phyloP scores from a whole-genome alignment of 2,113 vertebrate genomes.

The Stegostoma tigrinum region DNA sequence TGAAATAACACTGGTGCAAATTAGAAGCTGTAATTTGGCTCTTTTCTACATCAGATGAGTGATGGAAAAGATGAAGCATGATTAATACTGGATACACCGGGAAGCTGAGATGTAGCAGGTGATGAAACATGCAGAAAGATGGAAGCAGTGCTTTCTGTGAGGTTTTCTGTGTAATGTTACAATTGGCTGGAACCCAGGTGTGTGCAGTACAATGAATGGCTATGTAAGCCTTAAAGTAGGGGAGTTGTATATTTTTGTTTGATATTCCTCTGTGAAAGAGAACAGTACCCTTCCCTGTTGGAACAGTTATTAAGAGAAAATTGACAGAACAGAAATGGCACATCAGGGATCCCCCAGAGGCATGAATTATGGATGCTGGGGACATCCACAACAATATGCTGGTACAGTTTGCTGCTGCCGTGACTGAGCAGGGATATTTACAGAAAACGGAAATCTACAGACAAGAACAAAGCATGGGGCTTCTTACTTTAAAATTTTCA shows the following conservation, averaged over 20 bases:
- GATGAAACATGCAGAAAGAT: neutral
- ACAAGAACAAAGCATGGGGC: constrained; percentile 31
- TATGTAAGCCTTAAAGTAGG: neutral
- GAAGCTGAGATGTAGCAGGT: neutral
- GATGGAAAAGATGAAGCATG: neutral
- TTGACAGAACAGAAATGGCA: neutral
- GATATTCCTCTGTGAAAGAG: neutral
- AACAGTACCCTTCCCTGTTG: neutral
- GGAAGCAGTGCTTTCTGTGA: neutral
- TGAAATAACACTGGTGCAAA: neutral
- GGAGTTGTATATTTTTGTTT: neutral
- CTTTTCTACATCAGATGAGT: neutral
- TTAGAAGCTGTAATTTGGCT: constrained; percentile 14
- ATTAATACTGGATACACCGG: neutral
- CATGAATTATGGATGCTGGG: constrained; percentile 39
- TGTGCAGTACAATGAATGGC: neutral
- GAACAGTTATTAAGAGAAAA: constrained; percentile 35
- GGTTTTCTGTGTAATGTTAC: neutral
- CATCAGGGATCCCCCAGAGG: constrained; percentile 39
- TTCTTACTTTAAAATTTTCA: neutral
- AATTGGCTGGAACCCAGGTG: neutral
- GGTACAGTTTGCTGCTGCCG: constrained; percentile 23
- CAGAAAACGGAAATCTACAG: constrained; percentile 25
- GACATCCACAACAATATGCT: neutral
- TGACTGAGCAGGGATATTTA: constrained; percentile 40